Evolutionary conservation across 2,888 invertebrate species (phyloP).

Genomic region (Doris montereyensis): DNA sequence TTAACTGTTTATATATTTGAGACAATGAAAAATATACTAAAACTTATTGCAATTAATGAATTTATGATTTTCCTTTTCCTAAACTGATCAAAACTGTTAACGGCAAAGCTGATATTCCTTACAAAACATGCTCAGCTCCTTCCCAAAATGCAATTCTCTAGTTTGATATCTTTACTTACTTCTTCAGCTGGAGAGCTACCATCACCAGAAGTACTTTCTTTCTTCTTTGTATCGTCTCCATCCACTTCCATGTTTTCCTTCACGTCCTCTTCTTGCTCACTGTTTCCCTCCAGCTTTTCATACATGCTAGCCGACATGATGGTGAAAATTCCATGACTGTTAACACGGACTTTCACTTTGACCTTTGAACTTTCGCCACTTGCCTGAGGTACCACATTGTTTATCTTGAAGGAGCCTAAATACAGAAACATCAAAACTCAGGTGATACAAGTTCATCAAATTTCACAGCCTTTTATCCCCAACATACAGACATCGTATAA

Average conservation of each 20-base stretch:
- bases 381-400: slow-evolving; percentile 82
- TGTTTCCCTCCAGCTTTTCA: slow-evolving; percentile 67
- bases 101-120: too few relatives aligned
- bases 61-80: too few relatives aligned
- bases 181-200: neutral
- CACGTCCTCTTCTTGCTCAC: slow-evolving; percentile 38
- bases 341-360: slow-evolving; percentile 95
- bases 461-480: neutral
- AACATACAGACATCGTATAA: too few relatives aligned
- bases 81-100: too few relatives aligned
- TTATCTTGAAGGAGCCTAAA: slow-evolving; percentile 73
- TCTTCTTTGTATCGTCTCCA: slow-evolving; percentile 42
- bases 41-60: too few relatives aligned
- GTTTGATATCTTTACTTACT: neutral
- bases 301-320: slow-evolving; percentile 85
- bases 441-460: too few relatives aligned
- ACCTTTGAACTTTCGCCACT: slow-evolving; percentile 95
- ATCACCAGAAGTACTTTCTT: slow-evolving; percentile 17
- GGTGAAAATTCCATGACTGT: slow-evolving; percentile 92
- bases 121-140: too few relatives aligned
- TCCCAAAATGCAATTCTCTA: neutral
- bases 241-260: slow-evolving; percentile 52
- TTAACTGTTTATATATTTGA: too few relatives aligned
- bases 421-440: neutral
- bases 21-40: too few relatives aligned